These are phyloP conservation scores for Rhinogobio ventralis DNA, from an alignment of 2,797 vertebrate species.

Conservation along the genomic window DNA sequence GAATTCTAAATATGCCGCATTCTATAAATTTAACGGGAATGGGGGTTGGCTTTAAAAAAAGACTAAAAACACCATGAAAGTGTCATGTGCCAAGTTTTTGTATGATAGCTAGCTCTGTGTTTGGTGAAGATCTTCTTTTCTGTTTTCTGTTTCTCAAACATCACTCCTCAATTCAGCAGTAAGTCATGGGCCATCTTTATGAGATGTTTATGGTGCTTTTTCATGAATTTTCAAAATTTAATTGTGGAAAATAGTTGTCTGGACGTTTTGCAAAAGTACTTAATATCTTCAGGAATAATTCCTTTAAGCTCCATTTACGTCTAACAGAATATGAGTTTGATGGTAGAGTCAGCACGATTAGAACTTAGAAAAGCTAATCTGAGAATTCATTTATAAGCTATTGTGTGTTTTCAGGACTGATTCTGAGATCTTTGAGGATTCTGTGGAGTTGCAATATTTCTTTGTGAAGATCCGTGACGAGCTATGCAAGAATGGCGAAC, in stretches of 20 bases:
- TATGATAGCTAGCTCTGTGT: not conserved
- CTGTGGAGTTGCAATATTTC: constrained; percentile 97
- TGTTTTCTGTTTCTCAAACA: not conserved
- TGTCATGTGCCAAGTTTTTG: not conserved
- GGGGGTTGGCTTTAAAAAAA: not conserved
- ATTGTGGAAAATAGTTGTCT: not conserved
- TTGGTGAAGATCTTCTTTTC: not conserved
- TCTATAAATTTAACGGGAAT: not conserved
- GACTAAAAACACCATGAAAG: not conserved
- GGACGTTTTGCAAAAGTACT: not conserved
- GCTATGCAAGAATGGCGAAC: constrained; percentile 98
- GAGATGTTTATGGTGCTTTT: not conserved
- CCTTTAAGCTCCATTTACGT: not conserved
- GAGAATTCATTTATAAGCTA: not conserved
- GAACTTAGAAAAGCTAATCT: not conserved
- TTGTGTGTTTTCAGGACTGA: constrained; percentile 84
- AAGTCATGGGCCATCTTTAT: not conserved
- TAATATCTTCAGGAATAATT: not conserved
- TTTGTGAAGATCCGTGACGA: constrained; percentile 98
- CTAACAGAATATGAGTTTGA: not conserved
- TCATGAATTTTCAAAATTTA: not conserved
- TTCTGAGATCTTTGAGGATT: constrained; percentile 97
- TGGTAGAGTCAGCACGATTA: not conserved
- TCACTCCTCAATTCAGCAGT: not conserved
- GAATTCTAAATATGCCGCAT: not conserved